Percentiles rank a stretch among this genome's conserved stretches.
Conservation (phyloP, 2,888 invertebrate species). For the Parelbella ahira region DNA sequence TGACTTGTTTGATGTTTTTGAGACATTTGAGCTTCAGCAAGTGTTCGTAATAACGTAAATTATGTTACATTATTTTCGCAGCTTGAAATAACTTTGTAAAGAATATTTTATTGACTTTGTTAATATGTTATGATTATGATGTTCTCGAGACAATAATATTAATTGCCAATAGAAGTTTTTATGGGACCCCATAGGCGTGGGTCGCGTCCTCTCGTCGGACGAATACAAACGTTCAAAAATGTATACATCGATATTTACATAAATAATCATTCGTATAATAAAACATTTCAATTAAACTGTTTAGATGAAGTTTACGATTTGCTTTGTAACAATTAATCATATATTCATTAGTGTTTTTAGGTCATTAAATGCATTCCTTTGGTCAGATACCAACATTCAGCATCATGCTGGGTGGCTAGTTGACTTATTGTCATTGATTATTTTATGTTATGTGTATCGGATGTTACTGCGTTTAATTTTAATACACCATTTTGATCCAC, state of each 20-base stretch:
- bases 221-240: constrained; percentile 18
- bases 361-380: constrained; percentile 9
- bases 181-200: constrained; percentile 29
- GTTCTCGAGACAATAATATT: constrained; percentile 58
- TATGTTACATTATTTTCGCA: no score
- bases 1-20: constrained; percentile 3
- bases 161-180: constrained; percentile 47
- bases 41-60: no score
- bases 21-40: neutral
- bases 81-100: no score
- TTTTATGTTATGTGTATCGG: neutral
- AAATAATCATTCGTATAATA: constrained; percentile 8
- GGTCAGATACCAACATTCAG: neutral
- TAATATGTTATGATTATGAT: constrained; percentile 33
- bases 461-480: no score
- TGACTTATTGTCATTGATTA: no score
- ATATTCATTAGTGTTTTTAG: constrained; percentile 11
- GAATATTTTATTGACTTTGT: no score
- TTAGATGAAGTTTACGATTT: constrained; percentile 13
- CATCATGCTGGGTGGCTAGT: no score
- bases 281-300: constrained; percentile 6
- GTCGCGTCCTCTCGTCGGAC: constrained; percentile 26
- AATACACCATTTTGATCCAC: no score
- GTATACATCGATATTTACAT: constrained; percentile 11
- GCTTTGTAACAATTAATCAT: constrained; percentile 6